Evolutionary conservation across 2,797 vertebrate species (phyloP).

Genomic region (Nyctalus aviator): DNA sequence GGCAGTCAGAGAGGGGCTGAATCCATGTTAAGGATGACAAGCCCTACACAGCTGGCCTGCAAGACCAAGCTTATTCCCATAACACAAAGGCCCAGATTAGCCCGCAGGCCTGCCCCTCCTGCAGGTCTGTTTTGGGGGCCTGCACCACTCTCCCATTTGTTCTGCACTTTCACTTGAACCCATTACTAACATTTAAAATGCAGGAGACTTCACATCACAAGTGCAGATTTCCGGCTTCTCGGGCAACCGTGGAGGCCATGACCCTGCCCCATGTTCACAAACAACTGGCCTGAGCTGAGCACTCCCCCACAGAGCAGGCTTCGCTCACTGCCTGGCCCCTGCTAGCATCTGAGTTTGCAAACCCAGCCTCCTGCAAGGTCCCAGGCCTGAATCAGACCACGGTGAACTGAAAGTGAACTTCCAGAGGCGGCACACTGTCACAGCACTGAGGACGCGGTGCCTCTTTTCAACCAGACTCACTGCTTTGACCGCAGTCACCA

Average conservation of each 20-base stretch:
- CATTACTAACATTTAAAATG: neutral
- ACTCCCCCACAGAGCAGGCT: accelerated
- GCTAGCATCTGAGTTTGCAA: neutral
- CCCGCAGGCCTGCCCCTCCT: too few relatives aligned
- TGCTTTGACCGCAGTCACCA: neutral
- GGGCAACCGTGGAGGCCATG: neutral
- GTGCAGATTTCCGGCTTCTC: conserved; percentile 7
- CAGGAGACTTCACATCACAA: neutral
- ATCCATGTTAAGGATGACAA: neutral
- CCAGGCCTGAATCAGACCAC: neutral
- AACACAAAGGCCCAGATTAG: neutral
- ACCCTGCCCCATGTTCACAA: neutral
- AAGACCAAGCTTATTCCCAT: neutral
- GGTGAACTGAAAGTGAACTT: neutral
- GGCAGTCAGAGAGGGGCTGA: neutral
- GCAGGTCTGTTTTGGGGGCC: neutral
- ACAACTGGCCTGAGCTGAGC: neutral
- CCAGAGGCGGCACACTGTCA: neutral
- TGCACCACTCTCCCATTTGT: neutral
- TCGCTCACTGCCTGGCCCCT: neutral
- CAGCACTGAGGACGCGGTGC: neutral
- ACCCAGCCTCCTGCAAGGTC: neutral
- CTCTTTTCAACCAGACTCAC: neutral
- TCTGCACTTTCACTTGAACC: neutral
- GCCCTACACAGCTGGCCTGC: neutral